Base-by-base conservation (phyloP, 2,113 vertebrate genomes). In the Chaetops frenatus region DNA sequence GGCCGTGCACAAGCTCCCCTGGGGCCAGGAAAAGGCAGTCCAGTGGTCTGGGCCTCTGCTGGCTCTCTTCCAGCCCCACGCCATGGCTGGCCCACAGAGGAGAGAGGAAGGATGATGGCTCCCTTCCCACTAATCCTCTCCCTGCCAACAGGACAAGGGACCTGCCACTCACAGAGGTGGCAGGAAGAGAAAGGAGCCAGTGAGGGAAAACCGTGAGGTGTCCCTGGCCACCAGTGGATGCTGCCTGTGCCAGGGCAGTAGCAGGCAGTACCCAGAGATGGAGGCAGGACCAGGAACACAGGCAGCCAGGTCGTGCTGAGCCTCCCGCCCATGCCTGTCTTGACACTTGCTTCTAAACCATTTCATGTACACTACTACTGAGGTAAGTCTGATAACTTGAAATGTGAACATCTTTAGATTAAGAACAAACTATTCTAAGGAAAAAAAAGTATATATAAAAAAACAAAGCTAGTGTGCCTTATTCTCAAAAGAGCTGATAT, bases 301-400 rank as follows among this genome's bases (percentile, higher is more conserved):
- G 94, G 85, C 81, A 80, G 74, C 27, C 36, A 40, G 61, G 61
- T 81, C 42, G 10, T 35, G 8, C 56, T 71, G 79, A 96, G 42
- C 65, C 66, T 96, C 36, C 72, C 20, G 0, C 67, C 35, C 36
- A 2, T 80, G 65, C 84, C 87, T 87, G 24, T 72, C 80, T 93
- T 90, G 93, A 93, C 70, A 83, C 38, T 87, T 83, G n/a, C 95
- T 97, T 97, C 92, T 93, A 94, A 97, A 97, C 96, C 97, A 98
- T 98, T 98, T 98, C 97, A 97, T 88, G 72, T 97, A 98, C 97
- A 98, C 98, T 98, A 98, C 98, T 98, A 98, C 98, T 98, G 97
- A 98, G 97, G 91, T 97, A 97, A 97, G 95, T 97, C 97, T 97
- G 51, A 95, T 97, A 97, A 98, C 98, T 98, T 98, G 98, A 98